Conservation (phyloP, 2,113 vertebrate genomes). For the Anguilla japonica region DNA sequence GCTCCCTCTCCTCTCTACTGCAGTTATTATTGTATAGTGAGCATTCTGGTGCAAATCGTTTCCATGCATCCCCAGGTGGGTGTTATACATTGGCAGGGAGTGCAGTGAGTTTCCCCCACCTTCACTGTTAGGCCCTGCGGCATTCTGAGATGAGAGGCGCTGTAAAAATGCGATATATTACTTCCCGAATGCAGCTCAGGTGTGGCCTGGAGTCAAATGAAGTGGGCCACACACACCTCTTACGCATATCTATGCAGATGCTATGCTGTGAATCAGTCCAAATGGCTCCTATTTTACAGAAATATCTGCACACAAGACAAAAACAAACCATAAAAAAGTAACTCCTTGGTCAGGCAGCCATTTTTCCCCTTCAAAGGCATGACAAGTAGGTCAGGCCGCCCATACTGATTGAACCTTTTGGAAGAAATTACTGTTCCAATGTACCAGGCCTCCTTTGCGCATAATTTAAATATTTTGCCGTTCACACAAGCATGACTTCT, state of each 20-base stretch:
- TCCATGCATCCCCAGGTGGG: too few species aligned
- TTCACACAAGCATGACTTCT: not conserved
- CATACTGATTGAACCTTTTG: not conserved
- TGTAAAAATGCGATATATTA: not conserved
- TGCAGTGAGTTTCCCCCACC: not conserved
- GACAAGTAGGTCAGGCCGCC: not conserved
- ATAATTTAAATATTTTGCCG: not conserved
- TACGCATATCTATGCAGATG: not conserved
- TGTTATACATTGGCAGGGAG: too few species aligned
- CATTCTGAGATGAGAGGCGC: not conserved
- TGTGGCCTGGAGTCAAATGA: not conserved
- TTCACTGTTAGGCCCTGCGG: not conserved
- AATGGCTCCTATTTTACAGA: not conserved
- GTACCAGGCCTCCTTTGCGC: not conserved
- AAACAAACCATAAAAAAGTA: not conserved
- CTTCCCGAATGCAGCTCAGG: not conserved
- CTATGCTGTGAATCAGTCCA: not conserved
- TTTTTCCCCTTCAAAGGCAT: not conserved
- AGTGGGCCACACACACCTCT: not conserved
- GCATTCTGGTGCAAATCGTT: too few species aligned
- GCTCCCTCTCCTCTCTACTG: too few species aligned
- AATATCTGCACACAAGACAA: not conserved
- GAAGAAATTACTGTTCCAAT: not conserved
- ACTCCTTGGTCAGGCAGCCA: constrained; percentile 2
- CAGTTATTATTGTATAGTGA: too few species aligned